Base-by-base conservation (phyloP, 2,888 invertebrate genomes). In the Aspidiotus rigidus region DNA sequence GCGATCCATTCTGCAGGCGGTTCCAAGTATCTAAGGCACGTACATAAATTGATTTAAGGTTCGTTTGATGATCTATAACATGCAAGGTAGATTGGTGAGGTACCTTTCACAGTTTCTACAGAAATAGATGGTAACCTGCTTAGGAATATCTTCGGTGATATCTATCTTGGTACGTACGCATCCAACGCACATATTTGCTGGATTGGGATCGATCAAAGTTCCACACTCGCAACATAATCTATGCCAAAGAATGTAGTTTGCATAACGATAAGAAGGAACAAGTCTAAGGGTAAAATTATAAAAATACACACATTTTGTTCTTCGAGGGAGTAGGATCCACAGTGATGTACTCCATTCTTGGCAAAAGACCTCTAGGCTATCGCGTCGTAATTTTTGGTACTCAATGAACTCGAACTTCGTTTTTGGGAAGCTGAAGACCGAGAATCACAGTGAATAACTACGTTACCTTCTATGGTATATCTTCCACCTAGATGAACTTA, bases 141-240 rank as follows among this genome's bases (percentile, higher is more conserved):
- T 98, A 0, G 95, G 94, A 77, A 99, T 96, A 41, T 89, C 91
- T 77, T 93, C 94, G 1, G 96, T 93, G 70, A 99, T 97, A 76
- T 99, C 98, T 6, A 97, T 87, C 76, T 90, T 86, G 44, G 90
- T 86, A 56, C 97, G 83, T 53, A 99, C 79, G 79, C 99, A 99
- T 17, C 88, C 89, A 1, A 95, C 91, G 79, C 99, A 99, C 93
- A 95, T 97, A 79, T 97, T 98, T 0, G 95, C 87, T 2, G 94
- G 91, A 81, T 99, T 99, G 42, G 98, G 90, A 75, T 92, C 89
- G 70, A 99, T 99, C 17, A 85, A 81, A 13, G 86, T 83, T 11
- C 95, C 97, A 81, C 99, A 99, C 78, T 94, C 88, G 77, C 98
- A 99, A 77, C 98, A 99, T 75, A 92, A 82, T 79, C 88, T 89